Conservation (phyloP, 2,888 invertebrate species). For the Folsomia manolachei region DNA sequence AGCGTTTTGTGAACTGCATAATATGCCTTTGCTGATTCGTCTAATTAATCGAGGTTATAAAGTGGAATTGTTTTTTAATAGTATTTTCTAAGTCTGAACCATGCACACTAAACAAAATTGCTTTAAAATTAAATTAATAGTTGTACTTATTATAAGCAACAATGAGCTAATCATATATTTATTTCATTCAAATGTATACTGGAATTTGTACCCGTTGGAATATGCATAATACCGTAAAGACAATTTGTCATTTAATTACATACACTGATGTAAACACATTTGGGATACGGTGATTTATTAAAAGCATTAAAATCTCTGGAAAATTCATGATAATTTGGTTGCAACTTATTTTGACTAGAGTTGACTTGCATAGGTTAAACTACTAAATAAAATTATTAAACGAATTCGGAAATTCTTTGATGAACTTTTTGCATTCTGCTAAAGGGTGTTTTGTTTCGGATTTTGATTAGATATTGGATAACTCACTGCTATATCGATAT, state of each 20-base stretch:
- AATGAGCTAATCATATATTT: background rate
- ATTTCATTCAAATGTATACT: too few species aligned
- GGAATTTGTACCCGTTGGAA: background rate
- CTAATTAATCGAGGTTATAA: background rate
- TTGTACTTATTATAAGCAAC: background rate
- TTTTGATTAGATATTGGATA: slow-evolving; percentile 9
- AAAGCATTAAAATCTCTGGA: slow-evolving; percentile 18
- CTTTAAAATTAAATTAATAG: slow-evolving; percentile 4
- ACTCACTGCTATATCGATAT: slow-evolving; percentile 10
- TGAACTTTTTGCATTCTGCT: background rate
- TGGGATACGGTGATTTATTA: background rate
- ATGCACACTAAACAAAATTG: slow-evolving; percentile 4
- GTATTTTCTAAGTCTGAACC: slow-evolving; percentile 3
- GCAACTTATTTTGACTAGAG: background rate
- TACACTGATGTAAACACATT: background rate
- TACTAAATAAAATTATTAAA: background rate
- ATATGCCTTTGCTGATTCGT: slow-evolving; percentile 7
- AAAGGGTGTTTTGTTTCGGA: background rate
- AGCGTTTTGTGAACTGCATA: background rate
- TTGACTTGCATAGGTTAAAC: background rate
- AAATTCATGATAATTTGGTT: background rate
- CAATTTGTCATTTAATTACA: background rate
- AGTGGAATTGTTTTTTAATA: slow-evolving; percentile 10
- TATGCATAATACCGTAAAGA: background rate
- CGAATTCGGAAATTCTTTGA: background rate